These are phyloP conservation scores for Acrossocheilus fasciatus DNA, from an alignment of 2,797 vertebrate species.

Conservation along the genomic window DNA sequence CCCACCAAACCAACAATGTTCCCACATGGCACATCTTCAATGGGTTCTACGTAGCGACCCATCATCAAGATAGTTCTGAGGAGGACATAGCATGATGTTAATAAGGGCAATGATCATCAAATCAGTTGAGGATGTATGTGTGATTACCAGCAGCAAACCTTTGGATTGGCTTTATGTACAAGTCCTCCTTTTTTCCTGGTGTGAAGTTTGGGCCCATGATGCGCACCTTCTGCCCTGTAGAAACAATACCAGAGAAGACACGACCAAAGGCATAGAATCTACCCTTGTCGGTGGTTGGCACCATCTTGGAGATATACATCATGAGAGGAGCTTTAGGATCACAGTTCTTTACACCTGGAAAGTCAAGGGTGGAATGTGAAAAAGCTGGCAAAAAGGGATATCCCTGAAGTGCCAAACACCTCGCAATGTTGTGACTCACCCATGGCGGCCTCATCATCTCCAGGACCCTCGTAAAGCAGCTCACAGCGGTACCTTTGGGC, in stretches of 20 bases:
- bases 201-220: constrained; percentile 91
- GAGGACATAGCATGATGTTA: rapidly evolving
- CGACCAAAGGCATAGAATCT: constrained; percentile 89
- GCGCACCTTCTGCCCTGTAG: constrained; percentile 86
- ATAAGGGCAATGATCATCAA: neutral
- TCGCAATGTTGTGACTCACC: constrained; percentile 69
- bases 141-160: constrained; percentile 72
- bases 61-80: constrained; percentile 89
- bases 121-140: constrained; percentile 6
- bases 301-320: constrained; percentile 93
- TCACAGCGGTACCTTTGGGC: constrained; percentile 89
- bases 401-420: neutral
- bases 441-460: constrained; percentile 87
- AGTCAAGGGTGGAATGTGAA: neutral
- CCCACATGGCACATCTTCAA: constrained; percentile 87
- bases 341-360: constrained; percentile 85
- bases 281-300: constrained; percentile 87
- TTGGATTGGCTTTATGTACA: constrained; percentile 90
- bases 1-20: constrained; percentile 90
- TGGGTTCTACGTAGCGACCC: constrained; percentile 88
- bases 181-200: constrained; percentile 87
- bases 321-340: constrained; percentile 87
- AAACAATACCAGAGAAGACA: constrained; percentile 86
- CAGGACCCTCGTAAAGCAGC: constrained; percentile 87
- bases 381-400: neutral